Evolutionary conservation across 2,888 invertebrate genomes (phyloP).

Genomic region (Thymelicus sylvestris): DNA sequence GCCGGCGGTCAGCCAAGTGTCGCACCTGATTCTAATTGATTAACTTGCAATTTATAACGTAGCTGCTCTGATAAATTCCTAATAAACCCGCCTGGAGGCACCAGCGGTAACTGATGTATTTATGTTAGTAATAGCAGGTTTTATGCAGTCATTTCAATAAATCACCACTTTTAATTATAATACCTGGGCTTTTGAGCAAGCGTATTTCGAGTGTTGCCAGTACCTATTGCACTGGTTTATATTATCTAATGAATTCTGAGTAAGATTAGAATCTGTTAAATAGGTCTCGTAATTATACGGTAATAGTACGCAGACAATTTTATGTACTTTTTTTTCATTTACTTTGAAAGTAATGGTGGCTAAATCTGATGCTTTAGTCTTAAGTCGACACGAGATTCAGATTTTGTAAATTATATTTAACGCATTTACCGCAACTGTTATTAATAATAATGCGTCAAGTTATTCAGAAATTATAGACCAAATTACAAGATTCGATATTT

Average conservation of each 20-base stretch:
- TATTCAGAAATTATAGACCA: no score
- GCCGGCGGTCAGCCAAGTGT: background rate
- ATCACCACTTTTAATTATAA: slow-evolving; percentile 36
- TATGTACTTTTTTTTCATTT: no score
- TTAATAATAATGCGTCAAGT: no score
- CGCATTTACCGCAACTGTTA: no score
- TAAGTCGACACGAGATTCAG: no score
- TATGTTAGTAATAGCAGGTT: slow-evolving; percentile 31
- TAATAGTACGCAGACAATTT: background rate
- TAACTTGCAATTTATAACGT: slow-evolving; percentile 30
- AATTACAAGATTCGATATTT: no score
- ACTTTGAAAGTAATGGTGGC: no score
- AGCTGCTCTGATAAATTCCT: slow-evolving; percentile 28
- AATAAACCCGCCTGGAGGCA: slow-evolving; percentile 31
- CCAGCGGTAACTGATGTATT: slow-evolving; percentile 32
- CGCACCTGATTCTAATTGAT: slow-evolving; percentile 26
- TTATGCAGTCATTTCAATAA: slow-evolving; percentile 22
- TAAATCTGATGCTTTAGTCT: no score
- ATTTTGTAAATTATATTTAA: no score
- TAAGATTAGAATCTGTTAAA: slow-evolving; percentile 18
- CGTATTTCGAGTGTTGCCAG: background rate
- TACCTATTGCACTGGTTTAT: slow-evolving; percentile 3
- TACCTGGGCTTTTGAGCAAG: slow-evolving; percentile 25
- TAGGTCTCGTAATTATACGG: background rate
- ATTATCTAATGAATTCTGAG: background rate